Evolutionary conservation across 2,113 vertebrate genomes (phyloP).

Genomic region (Acinonyx jubatus): DNA sequence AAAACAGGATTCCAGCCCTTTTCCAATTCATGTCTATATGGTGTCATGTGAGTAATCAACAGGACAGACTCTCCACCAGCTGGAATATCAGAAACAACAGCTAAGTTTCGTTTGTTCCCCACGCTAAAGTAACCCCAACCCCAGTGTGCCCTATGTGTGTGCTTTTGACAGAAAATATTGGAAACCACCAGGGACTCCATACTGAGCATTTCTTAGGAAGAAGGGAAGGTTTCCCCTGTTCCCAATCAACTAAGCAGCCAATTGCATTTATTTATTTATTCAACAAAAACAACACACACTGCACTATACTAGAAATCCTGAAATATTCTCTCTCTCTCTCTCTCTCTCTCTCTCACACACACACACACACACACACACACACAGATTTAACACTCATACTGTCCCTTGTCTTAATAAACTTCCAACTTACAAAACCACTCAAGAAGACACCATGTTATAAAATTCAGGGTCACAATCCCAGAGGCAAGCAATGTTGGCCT

Average conservation of each 20-base stretch:
- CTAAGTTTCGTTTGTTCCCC: background rate
- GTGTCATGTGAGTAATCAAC: slow-evolving; percentile 12
- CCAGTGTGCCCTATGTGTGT: background rate
- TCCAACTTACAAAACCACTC: slow-evolving; percentile 4
- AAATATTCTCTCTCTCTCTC: background rate
- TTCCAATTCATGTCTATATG: slow-evolving; percentile 38
- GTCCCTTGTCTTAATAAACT: slow-evolving; percentile 26
- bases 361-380: background rate
- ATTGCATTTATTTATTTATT: slow-evolving; percentile 44
- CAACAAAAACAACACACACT: background rate
- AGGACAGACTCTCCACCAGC: slow-evolving; percentile 19
- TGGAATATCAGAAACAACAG: background rate
- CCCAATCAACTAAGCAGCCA: background rate
- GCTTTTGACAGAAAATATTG: slow-evolving; percentile 22
- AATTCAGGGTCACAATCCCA: background rate
- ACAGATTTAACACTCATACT: background rate
- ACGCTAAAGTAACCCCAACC: background rate
- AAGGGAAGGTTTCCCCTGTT: background rate
- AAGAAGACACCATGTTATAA: background rate
- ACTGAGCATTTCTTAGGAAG: slow-evolving; percentile 18
- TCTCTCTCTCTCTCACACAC: background rate
- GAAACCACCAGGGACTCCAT: slow-evolving; percentile 42
- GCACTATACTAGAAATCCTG: background rate
- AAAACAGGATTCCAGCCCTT: slow-evolving; percentile 55
- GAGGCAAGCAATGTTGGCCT: background rate